Evolutionary conservation across 2,797 vertebrate species (phyloP), one percentile per base, ranked within the genome.

Genomic region (Bryconaethiops microstoma): DNA sequence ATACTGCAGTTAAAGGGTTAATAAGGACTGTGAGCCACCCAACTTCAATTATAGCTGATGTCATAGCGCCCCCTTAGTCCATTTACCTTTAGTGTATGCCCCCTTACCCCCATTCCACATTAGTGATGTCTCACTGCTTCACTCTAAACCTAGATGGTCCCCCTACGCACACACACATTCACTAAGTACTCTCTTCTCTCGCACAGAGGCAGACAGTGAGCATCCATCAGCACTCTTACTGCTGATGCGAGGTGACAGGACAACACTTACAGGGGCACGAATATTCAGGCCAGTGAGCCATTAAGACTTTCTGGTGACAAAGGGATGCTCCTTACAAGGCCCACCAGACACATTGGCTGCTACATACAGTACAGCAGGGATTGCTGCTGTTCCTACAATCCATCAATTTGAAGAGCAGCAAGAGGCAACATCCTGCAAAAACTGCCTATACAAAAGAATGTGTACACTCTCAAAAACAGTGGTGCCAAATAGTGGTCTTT

Each of bases 201-300:
- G 73, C 75, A 85, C 74, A 74, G 74, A 79, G 68, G 78, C 78
- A 83, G 69, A 78, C 50, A 83, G 71, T 63, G 82, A 84, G 85
- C 84, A 81, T 79, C 78, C 83, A 83, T 93, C 91, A 89, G 55
- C 70, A 63, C 80, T 77, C 69, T 83, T 81, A 83, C 86, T 79
- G 84, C 82, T 91, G 85, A 93, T 92, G 75, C 67, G 88, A 91
- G 76, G 81, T 90, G 92, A 93, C 92, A 92, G 87, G 48, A 1
- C 87, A 79, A 92, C 91, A 91, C 91, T 91, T 88, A 88, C 83
- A 73, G 83, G 87, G 87, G 60, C 80, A 85, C 77, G 86, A 90
- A 89, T 91, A 92, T 92, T 90, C 89, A 89, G 92, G 92, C 89
- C 92, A 91, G 73, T 87, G 84, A 88, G 86, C 86, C 72, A 76